These are phyloP conservation scores for Phataginus tricuspis DNA, from an alignment of 2,797 vertebrate genomes.

Conservation along the genomic window DNA sequence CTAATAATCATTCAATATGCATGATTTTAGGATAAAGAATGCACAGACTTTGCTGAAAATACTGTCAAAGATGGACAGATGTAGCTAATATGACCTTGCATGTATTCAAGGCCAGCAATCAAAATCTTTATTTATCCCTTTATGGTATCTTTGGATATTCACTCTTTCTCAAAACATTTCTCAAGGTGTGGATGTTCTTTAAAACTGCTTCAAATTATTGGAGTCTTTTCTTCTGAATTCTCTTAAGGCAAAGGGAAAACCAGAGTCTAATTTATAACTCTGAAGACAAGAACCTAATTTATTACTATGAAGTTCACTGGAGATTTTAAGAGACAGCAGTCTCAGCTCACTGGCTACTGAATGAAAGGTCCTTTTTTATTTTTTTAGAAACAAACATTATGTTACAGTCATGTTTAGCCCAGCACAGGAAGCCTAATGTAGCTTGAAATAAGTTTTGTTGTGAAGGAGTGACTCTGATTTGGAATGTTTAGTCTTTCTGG, in stretches of 20 bases:
- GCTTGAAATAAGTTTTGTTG: constrained; percentile 89
- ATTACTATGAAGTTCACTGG: constrained; percentile 52
- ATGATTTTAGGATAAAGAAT: not conserved
- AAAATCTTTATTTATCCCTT: not conserved
- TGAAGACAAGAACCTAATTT: constrained; percentile 34
- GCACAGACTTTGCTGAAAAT: not conserved
- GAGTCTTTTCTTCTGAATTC: not conserved
- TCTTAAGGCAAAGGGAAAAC: constrained; percentile 50
- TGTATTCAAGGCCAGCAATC: not conserved
- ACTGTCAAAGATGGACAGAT: not conserved
- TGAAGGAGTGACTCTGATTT: constrained; percentile 83
- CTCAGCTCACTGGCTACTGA: constrained; percentile 74
- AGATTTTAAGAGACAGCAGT: constrained; percentile 73
- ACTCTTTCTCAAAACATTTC: not conserved
- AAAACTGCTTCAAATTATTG: constrained; percentile 44
- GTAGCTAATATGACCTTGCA: not conserved
- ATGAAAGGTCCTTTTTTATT: constrained; percentile 53
- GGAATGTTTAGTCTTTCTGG: constrained; percentile 72
- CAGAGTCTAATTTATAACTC: constrained; percentile 49
- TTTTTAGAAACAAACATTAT: constrained; percentile 82
- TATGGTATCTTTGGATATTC: not conserved
- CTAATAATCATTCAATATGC: not conserved
- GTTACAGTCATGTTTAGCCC: constrained; percentile 79
- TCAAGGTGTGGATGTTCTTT: constrained; percentile 22
- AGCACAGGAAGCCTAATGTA: constrained; percentile 84